Base-by-base conservation (phyloP, 2,113 vertebrate genomes). In the Caranx ignobilis region DNA sequence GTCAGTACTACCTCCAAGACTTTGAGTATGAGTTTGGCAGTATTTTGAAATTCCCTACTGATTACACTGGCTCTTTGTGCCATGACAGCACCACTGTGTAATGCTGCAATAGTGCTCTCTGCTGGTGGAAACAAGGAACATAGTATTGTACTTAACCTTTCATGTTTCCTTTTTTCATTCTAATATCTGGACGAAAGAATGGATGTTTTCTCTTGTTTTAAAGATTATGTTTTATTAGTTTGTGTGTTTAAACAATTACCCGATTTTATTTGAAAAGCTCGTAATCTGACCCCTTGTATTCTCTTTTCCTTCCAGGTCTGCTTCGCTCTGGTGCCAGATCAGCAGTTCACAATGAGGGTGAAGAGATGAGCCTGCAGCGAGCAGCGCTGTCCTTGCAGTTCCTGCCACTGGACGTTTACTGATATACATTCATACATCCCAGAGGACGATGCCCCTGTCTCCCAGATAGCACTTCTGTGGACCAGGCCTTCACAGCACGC, bases 381-480 rank as follows among this genome's bases (percentile, higher is more conserved):
- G 81, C 77, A 83, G 86, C 85, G 87, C 86, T 75, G 75, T 86
- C 87, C 83, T 82, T 94, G 90, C 86, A 87, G 89, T 91, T 88
- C 87, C 89, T 89, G 85, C 91, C 82, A 71, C 75, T 89, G 87
- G 88, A 93, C 50, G 18, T 81, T 87, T 87, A 90, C 82, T 92
- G 84, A 93, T 26, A 26, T 26, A 26, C 26, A 26, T 81, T 71
- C 81, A 79, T 75, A 71, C 86, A 0, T 71, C 52, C 81, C 82
- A 78, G 65, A 89, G 77, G 79, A 94, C 85, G 86, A 96, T 96
- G 96, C 90, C 92, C 81, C 75, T 95, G 89, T 94, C 88, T 67
- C 68, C 90, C 91, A 93, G 91, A 92, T 89, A 84, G 54, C 88
- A 87, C 87, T 81, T 85, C 94, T 93, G 94, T 94, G 92, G 92